Evolutionary conservation across 23 tunicate species (phyloP), one percentile per base, ranked within the genome.

Genomic region (Trididemnum nubilum): DNA sequence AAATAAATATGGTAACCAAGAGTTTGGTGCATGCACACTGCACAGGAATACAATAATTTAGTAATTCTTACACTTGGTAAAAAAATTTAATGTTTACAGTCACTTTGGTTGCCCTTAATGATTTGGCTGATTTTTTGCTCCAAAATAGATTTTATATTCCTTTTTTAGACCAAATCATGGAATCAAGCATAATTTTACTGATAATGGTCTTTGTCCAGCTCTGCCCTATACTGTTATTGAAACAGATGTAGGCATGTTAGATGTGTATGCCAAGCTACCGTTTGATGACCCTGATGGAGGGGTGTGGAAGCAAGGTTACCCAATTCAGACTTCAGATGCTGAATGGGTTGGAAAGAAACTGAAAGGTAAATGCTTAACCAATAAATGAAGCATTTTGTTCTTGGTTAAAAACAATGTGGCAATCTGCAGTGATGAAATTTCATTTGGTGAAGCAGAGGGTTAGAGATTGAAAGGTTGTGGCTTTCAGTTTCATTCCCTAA

Each of bases 251-350:
- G 77, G 86, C 34, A 90, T 95, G 96, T 73, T 84, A 3, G 40
- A 85, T 24, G 87, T 86, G 40, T 88, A 85, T 40, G 83, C 82
- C 2, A 61, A 64, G 25, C 71, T 86, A 59, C 87, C 87, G 38
- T 96, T 91, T 66, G 79, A 72, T 29, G 97, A 96, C 52, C 71
- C 35, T 0, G 89, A 96, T 80, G 99, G 99, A 22, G 99, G 99
- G 0, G 99, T 96, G 1, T 96, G 99, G 99, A 96, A 96, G 84
- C 99, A 96, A 77, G 99, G 99, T 26, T 96, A 59, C 81, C 65
- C 63, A 0, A 87, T 96, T 3, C 31, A 60, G 9, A 91, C 99
- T 2, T 76, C 81, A 0, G 99, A 96, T 76, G 61, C 72, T 19
- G 99, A 96, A 67, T 96, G 99, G 99, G 27, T 33, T 3, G 90